Evolutionary conservation across 2,888 invertebrate genomes (phyloP).

Genomic region (Siphlonurus alternatus): DNA sequence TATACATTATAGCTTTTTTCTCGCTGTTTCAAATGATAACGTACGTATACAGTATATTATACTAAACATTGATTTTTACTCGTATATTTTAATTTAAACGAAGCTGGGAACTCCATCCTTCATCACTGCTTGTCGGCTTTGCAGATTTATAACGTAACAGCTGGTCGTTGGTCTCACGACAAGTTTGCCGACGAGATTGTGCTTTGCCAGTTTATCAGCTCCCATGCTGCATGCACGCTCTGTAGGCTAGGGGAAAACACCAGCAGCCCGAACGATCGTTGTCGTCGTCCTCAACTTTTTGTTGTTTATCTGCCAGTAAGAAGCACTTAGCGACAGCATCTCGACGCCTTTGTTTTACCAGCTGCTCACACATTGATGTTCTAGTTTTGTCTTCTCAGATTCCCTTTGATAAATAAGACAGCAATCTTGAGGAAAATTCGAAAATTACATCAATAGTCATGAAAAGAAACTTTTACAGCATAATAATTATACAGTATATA

Average conservation of each 20-base stretch:
- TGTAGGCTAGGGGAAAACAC: neutral
- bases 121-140: neutral
- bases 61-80: neutral
- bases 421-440: no score
- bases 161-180: neutral
- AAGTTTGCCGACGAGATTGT: neutral
- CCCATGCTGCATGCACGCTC: neutral
- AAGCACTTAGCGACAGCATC: neutral
- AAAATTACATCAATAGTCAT: no score
- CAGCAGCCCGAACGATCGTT: neutral
- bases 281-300: neutral
- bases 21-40: neutral
- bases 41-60: neutral
- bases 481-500: no score
- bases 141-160: neutral
- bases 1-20: neutral
- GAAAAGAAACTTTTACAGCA: no score
- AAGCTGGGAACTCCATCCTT: neutral
- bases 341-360: neutral
- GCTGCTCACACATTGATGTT: no score
- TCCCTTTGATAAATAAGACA: no score
- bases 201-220: neutral
- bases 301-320: neutral
- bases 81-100: no score
- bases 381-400: no score